Evolutionary conservation across 2,113 vertebrate species (phyloP).

Genomic region (Malurus melanocephalus): DNA sequence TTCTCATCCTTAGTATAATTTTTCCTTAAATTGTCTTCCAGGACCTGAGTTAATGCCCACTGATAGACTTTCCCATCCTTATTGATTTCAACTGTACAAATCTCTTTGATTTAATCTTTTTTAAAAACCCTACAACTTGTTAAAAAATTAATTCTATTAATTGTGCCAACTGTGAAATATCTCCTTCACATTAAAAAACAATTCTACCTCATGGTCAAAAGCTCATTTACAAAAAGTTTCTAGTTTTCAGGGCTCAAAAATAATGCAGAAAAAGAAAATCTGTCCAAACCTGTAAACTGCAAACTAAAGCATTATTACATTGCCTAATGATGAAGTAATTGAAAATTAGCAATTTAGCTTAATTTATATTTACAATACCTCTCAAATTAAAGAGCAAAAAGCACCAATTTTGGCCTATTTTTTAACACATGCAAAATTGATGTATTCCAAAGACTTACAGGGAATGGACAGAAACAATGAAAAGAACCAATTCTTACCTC

Average conservation of each 20-base stretch:
- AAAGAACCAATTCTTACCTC: background rate
- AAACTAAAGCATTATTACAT: background rate
- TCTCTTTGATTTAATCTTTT: background rate
- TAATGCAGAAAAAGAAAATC: background rate
- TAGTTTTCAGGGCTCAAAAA: background rate
- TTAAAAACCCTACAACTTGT: fast-evolving
- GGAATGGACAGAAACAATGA: background rate
- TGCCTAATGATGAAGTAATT: background rate
- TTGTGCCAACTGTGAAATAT: background rate
- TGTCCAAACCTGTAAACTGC: background rate
- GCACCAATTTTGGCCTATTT: background rate
- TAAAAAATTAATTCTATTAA: background rate
- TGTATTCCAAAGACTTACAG: background rate
- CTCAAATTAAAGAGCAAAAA: background rate
- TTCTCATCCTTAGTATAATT: background rate
- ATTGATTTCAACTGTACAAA: background rate
- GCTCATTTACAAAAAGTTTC: background rate
- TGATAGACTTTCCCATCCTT: background rate
- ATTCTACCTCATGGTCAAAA: background rate
- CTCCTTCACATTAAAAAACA: background rate
- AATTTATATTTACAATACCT: background rate
- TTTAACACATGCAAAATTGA: background rate
- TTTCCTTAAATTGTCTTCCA: background rate
- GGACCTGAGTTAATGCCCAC: background rate
- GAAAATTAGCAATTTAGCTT: background rate